A percentile compares a stretch with the other conserved stretches of the same genome.
Evolutionary conservation across 2,888 invertebrate species (phyloP).

Genomic region (Idaea straminata): DNA sequence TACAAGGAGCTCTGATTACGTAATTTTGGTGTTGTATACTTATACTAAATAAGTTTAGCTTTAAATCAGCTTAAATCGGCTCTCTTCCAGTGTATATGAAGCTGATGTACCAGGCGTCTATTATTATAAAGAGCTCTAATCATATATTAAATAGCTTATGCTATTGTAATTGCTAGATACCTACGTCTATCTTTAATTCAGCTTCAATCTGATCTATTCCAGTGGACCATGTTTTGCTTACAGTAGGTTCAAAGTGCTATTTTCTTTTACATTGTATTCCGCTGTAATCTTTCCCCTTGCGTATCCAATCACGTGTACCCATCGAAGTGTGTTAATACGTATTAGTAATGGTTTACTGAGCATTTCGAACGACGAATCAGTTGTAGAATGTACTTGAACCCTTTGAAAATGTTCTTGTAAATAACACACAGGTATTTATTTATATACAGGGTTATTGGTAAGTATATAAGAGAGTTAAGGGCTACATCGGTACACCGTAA

Average conservation of each 20-base stretch:
- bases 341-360: conserved; percentile 42
- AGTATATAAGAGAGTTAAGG: no score
- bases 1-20: no score
- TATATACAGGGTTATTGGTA: background rate
- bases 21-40: no score
- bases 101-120: no score
- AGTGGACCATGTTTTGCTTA: background rate
- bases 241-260: background rate
- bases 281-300: background rate
- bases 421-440: background rate
- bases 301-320: conserved; percentile 13
- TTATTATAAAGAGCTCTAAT: no score
- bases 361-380: conserved; percentile 16
- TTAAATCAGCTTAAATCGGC: no score
- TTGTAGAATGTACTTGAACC: conserved; percentile 19
- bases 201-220: background rate
- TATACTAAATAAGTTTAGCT: no score
- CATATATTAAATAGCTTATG: no score
- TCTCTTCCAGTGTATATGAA: no score
- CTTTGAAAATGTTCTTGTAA: conserved; percentile 4
- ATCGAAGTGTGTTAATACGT: conserved; percentile 9
- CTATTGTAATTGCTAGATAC: no score
- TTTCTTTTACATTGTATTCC: background rate
- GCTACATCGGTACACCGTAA: no score
- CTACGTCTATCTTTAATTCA: background rate